Percentiles rank a stretch among this genome's conserved stretches.
These are phyloP conservation scores for Seira musarum DNA, from an alignment of 2,888 invertebrate genomes.

Conservation along the genomic window DNA sequence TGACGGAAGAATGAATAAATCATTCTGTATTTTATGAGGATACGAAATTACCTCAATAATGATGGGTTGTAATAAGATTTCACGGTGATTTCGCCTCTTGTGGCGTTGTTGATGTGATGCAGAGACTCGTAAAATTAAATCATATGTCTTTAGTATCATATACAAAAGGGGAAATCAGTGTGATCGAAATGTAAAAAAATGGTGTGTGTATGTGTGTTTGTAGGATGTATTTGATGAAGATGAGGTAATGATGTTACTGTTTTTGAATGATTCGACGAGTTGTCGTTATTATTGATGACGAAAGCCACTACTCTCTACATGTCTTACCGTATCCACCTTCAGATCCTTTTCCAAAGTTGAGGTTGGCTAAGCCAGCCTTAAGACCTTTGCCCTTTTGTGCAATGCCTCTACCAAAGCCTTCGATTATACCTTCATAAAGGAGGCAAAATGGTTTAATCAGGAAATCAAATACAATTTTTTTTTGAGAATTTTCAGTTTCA, in stretches of 20 bases:
- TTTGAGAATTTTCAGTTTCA: background rate
- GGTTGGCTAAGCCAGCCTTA: slow-evolving; percentile 66
- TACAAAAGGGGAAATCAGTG: background rate
- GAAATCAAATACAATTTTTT: background rate
- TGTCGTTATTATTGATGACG: background rate
- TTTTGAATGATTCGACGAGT: background rate
- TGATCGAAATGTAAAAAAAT: background rate
- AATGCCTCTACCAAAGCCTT: slow-evolving; percentile 84
- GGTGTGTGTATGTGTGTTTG: background rate
- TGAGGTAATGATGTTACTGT: background rate
- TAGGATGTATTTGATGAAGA: background rate
- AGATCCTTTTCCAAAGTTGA: slow-evolving; percentile 66
- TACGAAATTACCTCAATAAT: too few relatives aligned
- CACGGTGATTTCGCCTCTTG: too few relatives aligned
- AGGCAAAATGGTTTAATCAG: background rate
- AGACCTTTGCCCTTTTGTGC: slow-evolving; percentile 78
- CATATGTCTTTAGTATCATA: background rate
- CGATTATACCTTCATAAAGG: slow-evolving; percentile 78
- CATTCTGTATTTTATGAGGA: too few relatives aligned
- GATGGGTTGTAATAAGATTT: too few relatives aligned
- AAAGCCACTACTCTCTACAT: slow-evolving; percentile 38
- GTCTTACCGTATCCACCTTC: slow-evolving; percentile 55
- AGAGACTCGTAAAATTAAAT: background rate
- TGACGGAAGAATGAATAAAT: too few relatives aligned
- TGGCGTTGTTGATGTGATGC: too few relatives aligned